These are phyloP conservation scores for Habropoda laboriosa DNA, from an alignment of 1,140 invertebrate species.

Conservation along the genomic window DNA sequence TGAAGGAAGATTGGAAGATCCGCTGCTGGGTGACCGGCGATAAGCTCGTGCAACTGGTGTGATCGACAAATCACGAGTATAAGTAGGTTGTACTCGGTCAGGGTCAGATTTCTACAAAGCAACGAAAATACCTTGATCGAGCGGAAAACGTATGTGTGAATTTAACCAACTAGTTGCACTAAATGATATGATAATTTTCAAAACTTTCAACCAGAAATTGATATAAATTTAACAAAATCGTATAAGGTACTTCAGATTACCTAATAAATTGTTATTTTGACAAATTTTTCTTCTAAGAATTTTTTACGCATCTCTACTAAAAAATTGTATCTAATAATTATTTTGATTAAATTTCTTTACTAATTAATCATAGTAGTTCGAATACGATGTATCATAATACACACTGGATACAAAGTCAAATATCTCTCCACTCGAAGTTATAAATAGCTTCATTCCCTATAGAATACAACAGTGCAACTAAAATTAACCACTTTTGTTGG, in stretches of 20 bases:
- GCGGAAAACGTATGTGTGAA: background rate
- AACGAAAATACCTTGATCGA: slow-evolving; percentile 10
- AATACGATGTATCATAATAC: background rate
- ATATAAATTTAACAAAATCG: background rate
- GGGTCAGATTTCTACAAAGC: slow-evolving; percentile 67
- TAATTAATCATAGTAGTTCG: too few species aligned
- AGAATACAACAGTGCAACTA: background rate
- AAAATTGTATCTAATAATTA: background rate
- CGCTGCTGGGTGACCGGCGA: background rate
- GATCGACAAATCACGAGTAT: slow-evolving; percentile 52
- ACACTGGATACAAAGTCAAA: background rate
- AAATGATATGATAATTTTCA: background rate
- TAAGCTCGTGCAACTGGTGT: slow-evolving; percentile 30
- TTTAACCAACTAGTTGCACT: background rate
- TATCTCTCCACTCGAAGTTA: background rate
- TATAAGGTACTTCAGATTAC: too few species aligned
- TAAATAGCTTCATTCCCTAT: background rate
- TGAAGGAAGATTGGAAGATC: background rate
- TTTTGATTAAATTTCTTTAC: too few species aligned
- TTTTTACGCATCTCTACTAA: too few species aligned
- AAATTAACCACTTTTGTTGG: background rate
- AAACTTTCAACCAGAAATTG: too few species aligned
- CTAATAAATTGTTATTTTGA: too few species aligned
- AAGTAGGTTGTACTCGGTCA: slow-evolving; percentile 72
- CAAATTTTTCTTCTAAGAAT: too few species aligned